phyloP scores from a whole-genome alignment of 2,113 vertebrate genomes.

The Stigmatopora argus region DNA sequence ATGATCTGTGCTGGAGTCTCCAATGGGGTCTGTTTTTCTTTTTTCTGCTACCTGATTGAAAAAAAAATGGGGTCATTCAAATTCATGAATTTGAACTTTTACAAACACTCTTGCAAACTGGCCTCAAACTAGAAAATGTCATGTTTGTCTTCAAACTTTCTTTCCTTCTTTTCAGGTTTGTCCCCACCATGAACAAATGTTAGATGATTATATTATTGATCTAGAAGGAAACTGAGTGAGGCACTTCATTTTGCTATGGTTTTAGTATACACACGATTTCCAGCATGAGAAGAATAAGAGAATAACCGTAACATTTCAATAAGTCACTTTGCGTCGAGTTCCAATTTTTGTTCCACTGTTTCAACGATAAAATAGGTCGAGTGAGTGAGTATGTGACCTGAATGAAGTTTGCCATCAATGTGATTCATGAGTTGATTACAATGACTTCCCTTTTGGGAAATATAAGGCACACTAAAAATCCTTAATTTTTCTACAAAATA shows the following conservation, averaged over 20 bases:
- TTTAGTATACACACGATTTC: not conserved
- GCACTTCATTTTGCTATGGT: not conserved
- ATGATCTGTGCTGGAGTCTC: conserved; percentile 16
- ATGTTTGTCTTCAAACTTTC: not conserved
- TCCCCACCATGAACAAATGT: not conserved
- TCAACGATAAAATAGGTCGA: no score
- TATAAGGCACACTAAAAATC: no score
- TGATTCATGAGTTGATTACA: no score
- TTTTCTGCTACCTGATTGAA: conserved; percentile 42
- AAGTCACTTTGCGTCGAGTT: no score
- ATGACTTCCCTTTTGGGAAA: no score
- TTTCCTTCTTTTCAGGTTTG: not conserved
- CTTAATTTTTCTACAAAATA: no score
- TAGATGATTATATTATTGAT: not conserved
- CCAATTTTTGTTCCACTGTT: no score
- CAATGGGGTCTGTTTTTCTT: conserved; percentile 20
- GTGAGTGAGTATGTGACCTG: no score
- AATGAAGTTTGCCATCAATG: no score
- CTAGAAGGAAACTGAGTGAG: conserved; percentile 2
- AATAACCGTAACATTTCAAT: not conserved
- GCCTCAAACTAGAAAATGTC: not conserved
- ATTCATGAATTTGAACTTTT: not conserved
- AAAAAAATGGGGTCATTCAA: conserved; percentile 12
- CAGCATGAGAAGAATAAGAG: not conserved
- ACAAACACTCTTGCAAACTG: not conserved